Percentiles rank a stretch among this genome's conserved stretches.
phyloP scores from a whole-genome alignment of 2,888 invertebrate species.

The Cryptocheilus praepositus region DNA sequence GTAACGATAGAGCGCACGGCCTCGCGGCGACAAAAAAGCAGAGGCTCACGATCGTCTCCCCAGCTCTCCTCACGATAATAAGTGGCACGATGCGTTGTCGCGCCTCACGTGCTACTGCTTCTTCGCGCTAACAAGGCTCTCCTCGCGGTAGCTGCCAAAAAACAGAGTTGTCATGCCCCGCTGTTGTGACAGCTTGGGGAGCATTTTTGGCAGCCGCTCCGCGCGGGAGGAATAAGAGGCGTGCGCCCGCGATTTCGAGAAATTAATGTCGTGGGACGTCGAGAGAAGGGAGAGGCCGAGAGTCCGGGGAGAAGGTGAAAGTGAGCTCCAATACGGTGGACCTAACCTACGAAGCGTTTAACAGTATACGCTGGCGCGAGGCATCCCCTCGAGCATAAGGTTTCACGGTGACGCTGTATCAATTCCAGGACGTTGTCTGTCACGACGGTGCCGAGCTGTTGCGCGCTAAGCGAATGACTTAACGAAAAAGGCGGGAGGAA shows the following conservation, averaged over 20 bases:
- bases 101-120: slow-evolving; percentile 32
- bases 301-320: slow-evolving; percentile 56
- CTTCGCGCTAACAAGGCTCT: slow-evolving; percentile 8
- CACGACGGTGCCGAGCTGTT: slow-evolving; percentile 38
- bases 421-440: slow-evolving; percentile 25
- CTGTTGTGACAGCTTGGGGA: slow-evolving; percentile 46
- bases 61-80: not conserved
- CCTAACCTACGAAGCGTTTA: slow-evolving; percentile 56
- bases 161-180: slow-evolving; percentile 57
- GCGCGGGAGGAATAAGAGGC: slow-evolving; percentile 15
- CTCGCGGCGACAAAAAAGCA: no score
- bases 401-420: slow-evolving; percentile 5
- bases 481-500: slow-evolving; percentile 18
- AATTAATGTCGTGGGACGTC: slow-evolving; percentile 44
- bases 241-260: slow-evolving; percentile 34
- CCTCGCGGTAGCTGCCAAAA: slow-evolving; percentile 29
- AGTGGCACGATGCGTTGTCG: not conserved
- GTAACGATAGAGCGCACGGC: slow-evolving; percentile 9
- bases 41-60: slow-evolving; percentile 1
- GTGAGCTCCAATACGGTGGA: slow-evolving; percentile 36
- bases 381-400: not conserved
- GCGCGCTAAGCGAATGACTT: slow-evolving; percentile 35
- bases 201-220: slow-evolving; percentile 22
- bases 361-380: slow-evolving; percentile 20
- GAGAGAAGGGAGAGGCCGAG: slow-evolving; percentile 44